Percentiles rank a stretch among this genome's conserved stretches.
Conservation (phyloP, 2,888 invertebrate species). For the Patella ulyssiponensis region DNA sequence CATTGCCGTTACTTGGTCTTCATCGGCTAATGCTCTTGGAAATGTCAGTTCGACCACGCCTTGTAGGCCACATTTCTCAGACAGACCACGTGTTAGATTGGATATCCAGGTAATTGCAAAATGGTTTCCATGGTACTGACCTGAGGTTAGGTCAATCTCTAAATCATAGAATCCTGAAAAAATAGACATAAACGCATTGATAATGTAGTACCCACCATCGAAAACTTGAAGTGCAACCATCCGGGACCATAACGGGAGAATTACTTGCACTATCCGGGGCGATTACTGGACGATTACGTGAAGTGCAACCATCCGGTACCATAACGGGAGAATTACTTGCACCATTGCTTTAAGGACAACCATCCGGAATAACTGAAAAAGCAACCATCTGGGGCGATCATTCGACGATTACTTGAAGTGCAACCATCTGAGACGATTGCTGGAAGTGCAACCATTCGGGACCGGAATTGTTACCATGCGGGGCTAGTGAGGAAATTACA, state of each 20-base stretch:
- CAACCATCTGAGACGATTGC: too few relatives aligned
- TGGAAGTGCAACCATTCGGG: too few relatives aligned
- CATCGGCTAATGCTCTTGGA: constrained; percentile 12
- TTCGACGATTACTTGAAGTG: too few relatives aligned
- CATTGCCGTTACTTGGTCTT: neutral
- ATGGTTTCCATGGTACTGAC: neutral
- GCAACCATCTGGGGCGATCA: too few relatives aligned
- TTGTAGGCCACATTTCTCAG: constrained; percentile 10
- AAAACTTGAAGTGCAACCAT: neutral
- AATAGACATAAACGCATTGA: neutral
- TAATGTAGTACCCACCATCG: neutral
- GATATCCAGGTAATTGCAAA: neutral
- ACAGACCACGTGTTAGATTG: neutral
- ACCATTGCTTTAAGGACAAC: too few relatives aligned
- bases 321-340: too few relatives aligned
- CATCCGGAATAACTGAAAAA: too few relatives aligned
- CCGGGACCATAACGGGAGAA: neutral
- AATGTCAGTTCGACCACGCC: constrained; percentile 25
- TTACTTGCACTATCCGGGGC: neutral
- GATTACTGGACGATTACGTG: too few relatives aligned
- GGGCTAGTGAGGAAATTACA: too few relatives aligned
- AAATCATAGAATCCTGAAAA: neutral
- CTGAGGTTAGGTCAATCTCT: neutral
- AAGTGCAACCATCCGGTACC: too few relatives aligned
- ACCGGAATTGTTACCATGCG: too few relatives aligned